Evolutionary conservation across 2,888 invertebrate species (phyloP).

Genomic region (Lomographa bimaculata): DNA sequence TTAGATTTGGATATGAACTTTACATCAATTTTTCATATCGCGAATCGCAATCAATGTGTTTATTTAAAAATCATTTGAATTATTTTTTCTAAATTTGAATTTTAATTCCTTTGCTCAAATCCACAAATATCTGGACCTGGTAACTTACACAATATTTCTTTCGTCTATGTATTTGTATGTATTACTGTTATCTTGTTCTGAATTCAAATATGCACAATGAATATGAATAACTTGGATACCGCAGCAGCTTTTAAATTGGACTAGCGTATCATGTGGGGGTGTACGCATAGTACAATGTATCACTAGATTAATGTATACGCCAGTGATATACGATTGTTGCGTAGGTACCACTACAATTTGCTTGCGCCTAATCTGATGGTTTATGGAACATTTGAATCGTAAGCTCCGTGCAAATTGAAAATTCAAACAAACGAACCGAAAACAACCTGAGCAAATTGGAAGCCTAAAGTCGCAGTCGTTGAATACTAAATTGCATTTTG

Average conservation of each 20-base stretch:
- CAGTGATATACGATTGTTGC: constrained; percentile 60
- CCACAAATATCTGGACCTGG: no score
- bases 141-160: no score
- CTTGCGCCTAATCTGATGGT: constrained; percentile 34
- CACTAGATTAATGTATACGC: constrained; percentile 71
- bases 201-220: no score
- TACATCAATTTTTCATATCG: no score
- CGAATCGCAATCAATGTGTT: no score
- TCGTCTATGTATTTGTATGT: no score
- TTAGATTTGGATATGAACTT: no score
- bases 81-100: no score
- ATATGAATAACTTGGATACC: no score
- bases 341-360: constrained; percentile 34
- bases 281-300: constrained; percentile 70
- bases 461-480: constrained; percentile 34
- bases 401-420: constrained; percentile 28
- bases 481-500: constrained; percentile 53
- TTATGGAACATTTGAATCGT: constrained; percentile 32
- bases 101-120: no score
- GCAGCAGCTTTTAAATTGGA: constrained; percentile 34
- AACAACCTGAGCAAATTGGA: constrained; percentile 37
- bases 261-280: constrained; percentile 55
- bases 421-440: constrained; percentile 31
- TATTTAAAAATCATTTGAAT: no score
- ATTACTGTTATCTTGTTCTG: no score